phyloP scores from a whole-genome alignment of 1,140 invertebrate genomes.

The Epicauta chinensis region DNA sequence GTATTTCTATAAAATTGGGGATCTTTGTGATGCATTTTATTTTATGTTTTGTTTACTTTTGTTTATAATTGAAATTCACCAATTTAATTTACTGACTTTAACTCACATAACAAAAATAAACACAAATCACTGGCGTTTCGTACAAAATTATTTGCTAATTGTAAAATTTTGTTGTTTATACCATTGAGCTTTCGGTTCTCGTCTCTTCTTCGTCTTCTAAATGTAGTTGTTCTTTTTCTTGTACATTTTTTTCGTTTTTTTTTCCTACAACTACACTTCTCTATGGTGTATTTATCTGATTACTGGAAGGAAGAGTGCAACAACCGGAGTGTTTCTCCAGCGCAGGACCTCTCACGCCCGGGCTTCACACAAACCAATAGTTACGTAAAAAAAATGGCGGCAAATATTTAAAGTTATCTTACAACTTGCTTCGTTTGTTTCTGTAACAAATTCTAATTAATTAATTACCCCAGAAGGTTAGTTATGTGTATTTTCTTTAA shows the following conservation, averaged over 20 bases:
- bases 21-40: no score
- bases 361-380: not conserved
- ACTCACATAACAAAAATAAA: no score
- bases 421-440: no score
- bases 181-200: not conserved
- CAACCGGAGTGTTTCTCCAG: conserved; percentile 16
- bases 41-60: no score
- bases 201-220: not conserved
- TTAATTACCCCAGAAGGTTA: no score
- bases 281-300: no score
- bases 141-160: not conserved
- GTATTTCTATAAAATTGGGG: no score
- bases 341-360: conserved; percentile 14
- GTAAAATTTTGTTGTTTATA: not conserved
- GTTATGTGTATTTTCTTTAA: no score
- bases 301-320: conserved; percentile 12
- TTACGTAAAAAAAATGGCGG: conserved; percentile 3
- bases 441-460: no score
- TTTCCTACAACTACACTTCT: not conserved
- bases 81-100: no score
- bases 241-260: not conserved
- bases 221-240: not conserved
- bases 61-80: no score
- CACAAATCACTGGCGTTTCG: no score
- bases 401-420: conserved; percentile 3